Evolutionary conservation across 2,888 invertebrate genomes (phyloP), one percentile per base, ranked within the genome.

Genomic region (Drosophila gaucha): DNA sequence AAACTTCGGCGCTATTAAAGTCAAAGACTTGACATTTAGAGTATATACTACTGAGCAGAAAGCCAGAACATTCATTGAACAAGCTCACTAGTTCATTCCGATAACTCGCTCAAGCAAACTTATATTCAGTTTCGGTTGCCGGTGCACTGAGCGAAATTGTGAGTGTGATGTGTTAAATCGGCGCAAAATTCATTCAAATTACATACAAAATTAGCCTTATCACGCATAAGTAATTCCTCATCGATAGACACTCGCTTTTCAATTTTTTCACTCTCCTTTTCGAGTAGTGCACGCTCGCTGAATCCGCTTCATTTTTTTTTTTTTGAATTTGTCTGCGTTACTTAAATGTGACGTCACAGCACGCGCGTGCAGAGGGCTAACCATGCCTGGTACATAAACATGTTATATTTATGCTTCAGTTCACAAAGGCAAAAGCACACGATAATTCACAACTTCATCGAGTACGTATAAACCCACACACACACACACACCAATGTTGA

Each of bases 371-470:
- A 28, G 18, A 28, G 28, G 44, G 18, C 28, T n/a, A 30, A 18
- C 28, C 28, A 3, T 18, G 30, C 30, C 44, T 20, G 30, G 10
- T 35, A 39, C 47, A 66, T 76, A 70, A 82, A 67, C 65, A 76
- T 76, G 76, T 67, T 75, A 71, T 70, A 82, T 85, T 82, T 82
- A 86, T 86, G 76, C 83, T 67, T 60, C 49, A 64, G 22, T 54
- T 44, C 63, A 66, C 85, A 80, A 60, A 55, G 56, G 52, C 60
- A 51, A 52, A 58, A 33, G 52, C 43, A 20, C 28, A 52, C 50
- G 52, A 57, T 65, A 58, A 71, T 49, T 31, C 47, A 36, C 55
- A 59, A 58, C 44, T 60, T 62, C 38, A 46, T 30, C 46, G 60
- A 38, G 36, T 58, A 16, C 39, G 47, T 47, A 52, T 47, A 28